Conservation (phyloP, 2,888 invertebrate species). For the Acrobasis repandana region DNA sequence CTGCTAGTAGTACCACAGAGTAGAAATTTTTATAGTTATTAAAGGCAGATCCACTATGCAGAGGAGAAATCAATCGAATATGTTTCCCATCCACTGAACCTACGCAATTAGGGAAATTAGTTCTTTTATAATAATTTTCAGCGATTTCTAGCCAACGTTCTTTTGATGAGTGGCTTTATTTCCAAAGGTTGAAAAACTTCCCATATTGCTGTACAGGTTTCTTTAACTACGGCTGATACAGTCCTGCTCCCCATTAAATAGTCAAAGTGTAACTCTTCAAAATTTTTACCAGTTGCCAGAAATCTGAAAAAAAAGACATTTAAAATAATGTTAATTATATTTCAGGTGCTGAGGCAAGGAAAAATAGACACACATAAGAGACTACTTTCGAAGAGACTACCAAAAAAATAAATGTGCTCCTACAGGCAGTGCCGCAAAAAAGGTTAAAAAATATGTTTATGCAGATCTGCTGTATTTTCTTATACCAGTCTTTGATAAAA, state of each 20-base stretch:
- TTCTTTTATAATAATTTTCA: slow-evolving; percentile 20
- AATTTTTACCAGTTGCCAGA: slow-evolving; percentile 31
- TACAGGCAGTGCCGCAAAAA: slow-evolving; percentile 29
- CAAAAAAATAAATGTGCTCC: slow-evolving; percentile 28
- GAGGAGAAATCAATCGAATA: slow-evolving; percentile 29
- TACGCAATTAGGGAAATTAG: slow-evolving; percentile 24
- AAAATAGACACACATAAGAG: slow-evolving; percentile 28
- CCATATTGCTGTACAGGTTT: slow-evolving; percentile 32
- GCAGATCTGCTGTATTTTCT: slow-evolving; percentile 27
- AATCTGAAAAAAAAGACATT: slow-evolving; percentile 31
- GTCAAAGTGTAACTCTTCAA: slow-evolving; percentile 31
- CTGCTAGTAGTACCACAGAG: slow-evolving; percentile 21
- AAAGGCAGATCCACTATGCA: slow-evolving; percentile 14
- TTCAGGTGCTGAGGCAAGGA: slow-evolving; percentile 29
- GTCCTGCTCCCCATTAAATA: slow-evolving; percentile 32
- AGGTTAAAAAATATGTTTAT: slow-evolving; percentile 30
- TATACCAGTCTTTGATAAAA: slow-evolving; percentile 27
- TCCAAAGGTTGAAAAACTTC: slow-evolving; percentile 29
- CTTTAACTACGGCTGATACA: slow-evolving; percentile 30
- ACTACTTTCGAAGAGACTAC: slow-evolving; percentile 26
- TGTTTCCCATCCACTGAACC: slow-evolving; percentile 25
- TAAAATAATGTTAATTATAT: slow-evolving; percentile 23
- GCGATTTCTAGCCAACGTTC: slow-evolving; percentile 24
- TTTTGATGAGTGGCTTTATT: slow-evolving; percentile 35
- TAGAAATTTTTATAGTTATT: slow-evolving; percentile 2